Evolutionary conservation across 2,797 vertebrate genomes (phyloP).

Genomic region (Squalus acanthias): DNA sequence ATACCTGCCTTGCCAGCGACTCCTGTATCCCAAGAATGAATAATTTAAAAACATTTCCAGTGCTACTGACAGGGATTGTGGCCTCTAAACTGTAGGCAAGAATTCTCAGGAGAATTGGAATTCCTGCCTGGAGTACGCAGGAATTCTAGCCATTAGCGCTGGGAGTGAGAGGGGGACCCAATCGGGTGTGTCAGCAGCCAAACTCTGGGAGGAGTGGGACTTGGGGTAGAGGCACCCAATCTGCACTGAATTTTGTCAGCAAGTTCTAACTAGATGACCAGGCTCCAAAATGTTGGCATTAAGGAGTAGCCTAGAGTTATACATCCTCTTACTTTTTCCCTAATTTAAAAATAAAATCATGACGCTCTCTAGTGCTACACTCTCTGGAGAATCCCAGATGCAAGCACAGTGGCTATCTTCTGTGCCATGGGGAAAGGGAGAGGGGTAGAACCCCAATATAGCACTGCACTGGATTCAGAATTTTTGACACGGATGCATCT

Average conservation of each 20-base stretch:
- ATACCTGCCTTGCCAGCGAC: not conserved
- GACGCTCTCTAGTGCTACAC: not conserved
- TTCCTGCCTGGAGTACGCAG: not conserved
- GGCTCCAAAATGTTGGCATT: not conserved
- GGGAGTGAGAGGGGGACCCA: not conserved
- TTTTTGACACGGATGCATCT: not conserved
- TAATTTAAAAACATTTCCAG: not conserved
- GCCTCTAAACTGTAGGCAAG: no score
- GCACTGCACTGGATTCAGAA: not conserved
- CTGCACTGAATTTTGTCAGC: not conserved
- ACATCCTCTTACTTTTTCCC: not conserved
- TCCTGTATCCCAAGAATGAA: not conserved
- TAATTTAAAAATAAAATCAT: not conserved
- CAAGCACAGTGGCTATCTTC: not conserved
- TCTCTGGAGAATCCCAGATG: not conserved
- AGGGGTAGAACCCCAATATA: not conserved
- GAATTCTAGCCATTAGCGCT: not conserved
- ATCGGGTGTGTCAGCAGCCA: not conserved
- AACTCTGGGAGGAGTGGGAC: not conserved
- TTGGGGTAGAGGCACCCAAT: not conserved
- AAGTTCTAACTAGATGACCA: not conserved
- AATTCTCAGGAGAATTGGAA: not conserved
- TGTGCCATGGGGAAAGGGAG: not conserved
- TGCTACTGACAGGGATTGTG: not conserved
- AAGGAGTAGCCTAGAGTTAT: not conserved